These are phyloP conservation scores for Andrena trimmerana DNA, from an alignment of 2,888 invertebrate species.

Conservation along the genomic window DNA sequence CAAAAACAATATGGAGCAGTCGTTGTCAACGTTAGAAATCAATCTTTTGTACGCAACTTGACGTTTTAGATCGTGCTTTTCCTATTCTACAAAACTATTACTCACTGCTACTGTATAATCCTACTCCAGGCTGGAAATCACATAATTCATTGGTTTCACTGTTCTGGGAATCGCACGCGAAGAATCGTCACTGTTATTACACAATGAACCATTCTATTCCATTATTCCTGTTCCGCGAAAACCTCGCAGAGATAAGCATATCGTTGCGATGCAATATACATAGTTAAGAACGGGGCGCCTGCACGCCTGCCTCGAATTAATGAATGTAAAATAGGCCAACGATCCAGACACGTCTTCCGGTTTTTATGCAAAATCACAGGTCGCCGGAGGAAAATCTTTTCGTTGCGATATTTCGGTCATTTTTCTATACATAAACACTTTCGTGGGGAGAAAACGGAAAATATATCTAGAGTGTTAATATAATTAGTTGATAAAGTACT, in stretches of 20 bases:
- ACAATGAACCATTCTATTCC: constrained; percentile 73
- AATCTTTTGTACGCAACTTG: too few relatives aligned
- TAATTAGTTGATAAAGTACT: too few relatives aligned
- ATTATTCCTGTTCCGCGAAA: constrained; percentile 71
- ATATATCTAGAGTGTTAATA: too few relatives aligned
- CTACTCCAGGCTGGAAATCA: constrained; percentile 31
- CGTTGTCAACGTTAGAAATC: too few relatives aligned
- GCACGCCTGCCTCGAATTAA: constrained; percentile 45
- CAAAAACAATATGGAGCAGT: too few relatives aligned
- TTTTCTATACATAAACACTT: neutral
- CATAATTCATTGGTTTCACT: constrained; percentile 22
- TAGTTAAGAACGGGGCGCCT: constrained; percentile 54
- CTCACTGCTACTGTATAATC: constrained; percentile 10
- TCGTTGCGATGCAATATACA: constrained; percentile 52
- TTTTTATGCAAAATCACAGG: constrained; percentile 17
- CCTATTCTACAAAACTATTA: constrained; percentile 12
- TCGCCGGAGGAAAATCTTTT: neutral
- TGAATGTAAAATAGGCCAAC: constrained; percentile 49
- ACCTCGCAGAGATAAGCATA: constrained; percentile 55
- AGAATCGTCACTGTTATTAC: constrained; percentile 64
- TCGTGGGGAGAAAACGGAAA: neutral
- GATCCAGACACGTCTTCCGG: constrained; percentile 7
- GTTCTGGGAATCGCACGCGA: constrained; percentile 53
- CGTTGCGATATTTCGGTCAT: neutral
- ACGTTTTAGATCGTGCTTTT: too few relatives aligned